phyloP scores from a whole-genome alignment of 2,888 invertebrate species.

The Dicranocentrus wangi region DNA sequence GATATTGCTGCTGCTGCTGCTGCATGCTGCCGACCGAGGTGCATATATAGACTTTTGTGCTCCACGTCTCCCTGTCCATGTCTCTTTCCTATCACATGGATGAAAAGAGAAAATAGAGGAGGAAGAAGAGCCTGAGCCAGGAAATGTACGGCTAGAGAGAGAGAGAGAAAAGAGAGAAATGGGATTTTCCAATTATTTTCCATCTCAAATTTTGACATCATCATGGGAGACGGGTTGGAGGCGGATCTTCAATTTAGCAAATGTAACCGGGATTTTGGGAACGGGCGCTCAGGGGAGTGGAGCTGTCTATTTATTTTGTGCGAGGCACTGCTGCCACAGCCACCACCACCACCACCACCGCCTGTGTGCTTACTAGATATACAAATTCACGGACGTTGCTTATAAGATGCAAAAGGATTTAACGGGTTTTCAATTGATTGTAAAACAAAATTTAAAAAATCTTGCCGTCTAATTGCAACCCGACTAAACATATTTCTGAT shows the following conservation, averaged over 20 bases:
- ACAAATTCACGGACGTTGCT: no score
- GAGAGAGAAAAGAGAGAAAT: constrained; percentile 67
- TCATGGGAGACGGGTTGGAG: constrained; percentile 70
- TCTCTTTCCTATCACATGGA: constrained; percentile 56
- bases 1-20: no score
- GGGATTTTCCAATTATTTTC: constrained; percentile 73
- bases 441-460: no score
- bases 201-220: constrained; percentile 71
- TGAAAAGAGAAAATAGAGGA: constrained; percentile 42
- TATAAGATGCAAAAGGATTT: no score
- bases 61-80: constrained; percentile 51
- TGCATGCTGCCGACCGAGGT: no score
- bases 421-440: no score
- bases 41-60: no score
- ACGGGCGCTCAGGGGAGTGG: constrained; percentile 57
- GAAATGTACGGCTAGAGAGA: constrained; percentile 28
- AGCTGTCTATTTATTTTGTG: constrained; percentile 60
- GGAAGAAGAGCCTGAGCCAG: background rate
- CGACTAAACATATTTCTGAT: no score
- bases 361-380: no score
- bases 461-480: no score
- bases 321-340: background rate
- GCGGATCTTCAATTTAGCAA: constrained; percentile 66
- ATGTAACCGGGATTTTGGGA: constrained; percentile 63
- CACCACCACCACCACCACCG: background rate